Percentiles rank a stretch among this genome's conserved stretches.
These are phyloP conservation scores for Zenarchopterus dispar DNA, from an alignment of 2,797 vertebrate genomes.

Conservation along the genomic window DNA sequence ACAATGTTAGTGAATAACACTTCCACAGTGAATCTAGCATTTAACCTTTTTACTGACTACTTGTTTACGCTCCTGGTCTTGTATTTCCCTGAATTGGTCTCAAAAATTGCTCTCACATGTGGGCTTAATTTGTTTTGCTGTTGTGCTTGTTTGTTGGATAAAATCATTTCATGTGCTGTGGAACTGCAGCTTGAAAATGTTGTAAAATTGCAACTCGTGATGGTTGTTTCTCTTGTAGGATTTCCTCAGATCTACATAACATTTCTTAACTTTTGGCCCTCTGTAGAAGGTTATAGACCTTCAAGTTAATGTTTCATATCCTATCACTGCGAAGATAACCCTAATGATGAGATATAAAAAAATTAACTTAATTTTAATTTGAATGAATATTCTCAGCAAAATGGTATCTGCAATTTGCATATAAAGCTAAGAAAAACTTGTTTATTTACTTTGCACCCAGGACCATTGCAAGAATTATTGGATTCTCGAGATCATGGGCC, in stretches of 20 bases:
- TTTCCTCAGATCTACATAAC: conserved; percentile 12
- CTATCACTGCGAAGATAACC: not conserved
- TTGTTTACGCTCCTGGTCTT: conserved; percentile 69
- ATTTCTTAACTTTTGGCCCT: conserved; percentile 1
- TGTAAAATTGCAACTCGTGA: conserved; percentile 48
- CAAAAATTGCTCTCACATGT: conserved; percentile 80
- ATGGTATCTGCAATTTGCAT: no score
- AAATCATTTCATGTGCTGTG: conserved; percentile 58
- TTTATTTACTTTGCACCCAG: not conserved
- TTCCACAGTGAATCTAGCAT: conserved; percentile 40
- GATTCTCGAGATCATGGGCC: conserved; percentile 4
- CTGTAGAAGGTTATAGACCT: not conserved
- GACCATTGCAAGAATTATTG: not conserved
- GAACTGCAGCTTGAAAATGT: conserved; percentile 48
- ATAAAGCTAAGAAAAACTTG: not conserved
- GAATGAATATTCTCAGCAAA: not conserved
- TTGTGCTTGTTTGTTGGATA: conserved; percentile 62
- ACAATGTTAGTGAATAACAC: conserved; percentile 57
- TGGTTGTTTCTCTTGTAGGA: conserved; percentile 8
- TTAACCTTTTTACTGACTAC: conserved; percentile 43
- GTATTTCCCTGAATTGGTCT: conserved; percentile 55
- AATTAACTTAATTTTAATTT: not conserved
- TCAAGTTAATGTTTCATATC: not conserved
- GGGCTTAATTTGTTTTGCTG: conserved; percentile 79
- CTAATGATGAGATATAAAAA: not conserved